Evolutionary conservation across 2,888 invertebrate species (phyloP), one percentile per base, ranked within the genome.

Genomic region (Mylabris sibirica): DNA sequence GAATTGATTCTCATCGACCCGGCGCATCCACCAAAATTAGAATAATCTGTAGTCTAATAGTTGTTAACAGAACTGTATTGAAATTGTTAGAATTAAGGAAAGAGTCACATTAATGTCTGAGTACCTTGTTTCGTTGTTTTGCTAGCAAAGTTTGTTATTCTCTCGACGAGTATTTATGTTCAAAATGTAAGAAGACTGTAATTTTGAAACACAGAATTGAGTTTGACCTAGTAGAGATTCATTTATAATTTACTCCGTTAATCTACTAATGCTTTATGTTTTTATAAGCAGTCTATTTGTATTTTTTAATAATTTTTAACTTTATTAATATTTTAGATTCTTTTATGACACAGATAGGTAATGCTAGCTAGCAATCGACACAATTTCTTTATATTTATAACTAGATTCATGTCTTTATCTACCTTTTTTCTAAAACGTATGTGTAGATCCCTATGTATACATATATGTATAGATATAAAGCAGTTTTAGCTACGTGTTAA

Each of bases 401-500:
- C 22, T 24, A 57, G 24, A 5, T 12, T 14, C 57, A 22, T 57
- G 9, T 20, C 12, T 6, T 20, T 53, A 20, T 53, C 22, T 22
- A 11, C 9, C 20, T 20, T 4, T 20, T 6, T 30, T 30, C 3
- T 30, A 44, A 53, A 22, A 17, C 11, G 1, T 20, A 11, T 53
- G 53, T 20, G 53, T 53, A 53, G 1, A 24, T 57, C 2, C 30
- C 4, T 3, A 30, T 30, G 30, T 49, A 14, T 20, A 9, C 12
- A 14, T 24, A 57, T 24, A 57, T 24, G 4, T 24, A 24, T 22
- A 66, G 64, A 68, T 76, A 77, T 79, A 79, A 79, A 77, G 74
- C 79, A 80, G 78, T 78, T 76, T 75, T 71, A 76, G 78, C 74
- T 75, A 78, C 79, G 79, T 79, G 79, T 75, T 73, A 73, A 76